phyloP scores from a whole-genome alignment of 2,888 invertebrate species.

The Limnephilus auricula region DNA sequence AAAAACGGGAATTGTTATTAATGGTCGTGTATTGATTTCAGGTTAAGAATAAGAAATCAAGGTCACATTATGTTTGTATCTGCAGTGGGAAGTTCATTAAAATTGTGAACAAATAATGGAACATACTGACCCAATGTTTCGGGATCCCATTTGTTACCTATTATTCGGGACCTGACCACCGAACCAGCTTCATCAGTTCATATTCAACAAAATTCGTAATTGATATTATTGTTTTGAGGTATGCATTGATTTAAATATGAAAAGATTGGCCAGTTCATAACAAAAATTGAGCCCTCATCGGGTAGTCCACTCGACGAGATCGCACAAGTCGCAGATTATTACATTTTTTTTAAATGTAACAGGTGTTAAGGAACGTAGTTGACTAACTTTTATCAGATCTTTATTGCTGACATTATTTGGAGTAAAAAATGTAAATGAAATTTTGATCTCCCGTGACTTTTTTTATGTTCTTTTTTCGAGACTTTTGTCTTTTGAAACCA shows the following conservation, averaged over 20 bases:
- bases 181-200: not conserved
- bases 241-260: not conserved
- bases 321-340: too few species aligned
- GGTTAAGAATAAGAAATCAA: constrained; percentile 40
- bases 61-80: constrained; percentile 23
- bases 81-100: constrained; percentile 33
- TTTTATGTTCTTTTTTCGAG: too few species aligned
- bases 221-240: not conserved
- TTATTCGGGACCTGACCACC: not conserved
- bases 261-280: not conserved
- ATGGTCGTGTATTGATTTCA: constrained; percentile 35
- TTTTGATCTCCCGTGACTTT: too few species aligned
- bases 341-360: too few species aligned
- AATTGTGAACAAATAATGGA: constrained; percentile 11
- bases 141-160: constrained; percentile 9
- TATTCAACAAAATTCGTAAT: not conserved
- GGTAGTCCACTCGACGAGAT: not conserved
- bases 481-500: too few species aligned
- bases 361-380: too few species aligned
- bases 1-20: constrained; percentile 42
- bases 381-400: too few species aligned
- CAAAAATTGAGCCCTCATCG: not conserved
- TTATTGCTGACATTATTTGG: too few species aligned
- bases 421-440: too few species aligned
- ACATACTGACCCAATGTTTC: constrained; percentile 34